These are phyloP conservation scores for Plestiodon gilberti DNA, from an alignment of 2,113 vertebrate species.

Conservation along the genomic window DNA sequence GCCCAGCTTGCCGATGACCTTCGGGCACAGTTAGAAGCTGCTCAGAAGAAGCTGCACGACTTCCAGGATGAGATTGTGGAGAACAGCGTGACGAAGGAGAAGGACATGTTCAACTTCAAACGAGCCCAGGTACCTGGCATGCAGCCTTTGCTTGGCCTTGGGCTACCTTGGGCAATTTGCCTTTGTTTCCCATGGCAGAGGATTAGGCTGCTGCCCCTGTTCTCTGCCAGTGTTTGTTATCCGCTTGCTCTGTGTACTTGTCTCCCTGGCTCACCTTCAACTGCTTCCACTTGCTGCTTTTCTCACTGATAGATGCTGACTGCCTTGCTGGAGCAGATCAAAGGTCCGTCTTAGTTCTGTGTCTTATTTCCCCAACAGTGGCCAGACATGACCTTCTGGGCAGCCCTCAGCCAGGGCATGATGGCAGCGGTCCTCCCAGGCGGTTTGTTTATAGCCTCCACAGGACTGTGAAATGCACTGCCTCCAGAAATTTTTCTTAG, in stretches of 20 bases:
- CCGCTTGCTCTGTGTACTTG: too few species aligned
- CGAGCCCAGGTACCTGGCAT: constrained; percentile 85
- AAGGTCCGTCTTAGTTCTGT: not conserved
- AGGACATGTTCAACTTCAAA: constrained; percentile 94
- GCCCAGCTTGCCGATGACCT: constrained; percentile 91
- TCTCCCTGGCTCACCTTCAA: not conserved
- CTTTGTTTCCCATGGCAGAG: not conserved
- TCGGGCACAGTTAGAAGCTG: constrained; percentile 87
- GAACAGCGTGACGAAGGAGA: constrained; percentile 94
- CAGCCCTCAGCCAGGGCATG: not conserved
- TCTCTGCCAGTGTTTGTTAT: not conserved
- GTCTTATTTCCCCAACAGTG: not conserved
- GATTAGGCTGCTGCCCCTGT: not conserved
- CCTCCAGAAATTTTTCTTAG: not conserved
- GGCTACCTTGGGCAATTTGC: not conserved
- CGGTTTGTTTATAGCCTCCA: not conserved
- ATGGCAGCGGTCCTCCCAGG: too few species aligned
- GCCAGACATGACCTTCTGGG: not conserved
- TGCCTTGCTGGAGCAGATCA: not conserved
- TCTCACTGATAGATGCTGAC: not conserved
- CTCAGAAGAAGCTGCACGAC: constrained; percentile 89
- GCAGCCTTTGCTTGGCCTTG: fast-evolving
- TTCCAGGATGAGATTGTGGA: constrained; percentile 94
- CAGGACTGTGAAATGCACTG: not conserved
- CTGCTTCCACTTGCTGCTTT: not conserved